A percentile compares a stretch with the other conserved stretches of the same genome.
These are phyloP conservation scores for Potamilus streckersoni DNA, from an alignment of 1,140 invertebrate genomes.

Conservation along the genomic window DNA sequence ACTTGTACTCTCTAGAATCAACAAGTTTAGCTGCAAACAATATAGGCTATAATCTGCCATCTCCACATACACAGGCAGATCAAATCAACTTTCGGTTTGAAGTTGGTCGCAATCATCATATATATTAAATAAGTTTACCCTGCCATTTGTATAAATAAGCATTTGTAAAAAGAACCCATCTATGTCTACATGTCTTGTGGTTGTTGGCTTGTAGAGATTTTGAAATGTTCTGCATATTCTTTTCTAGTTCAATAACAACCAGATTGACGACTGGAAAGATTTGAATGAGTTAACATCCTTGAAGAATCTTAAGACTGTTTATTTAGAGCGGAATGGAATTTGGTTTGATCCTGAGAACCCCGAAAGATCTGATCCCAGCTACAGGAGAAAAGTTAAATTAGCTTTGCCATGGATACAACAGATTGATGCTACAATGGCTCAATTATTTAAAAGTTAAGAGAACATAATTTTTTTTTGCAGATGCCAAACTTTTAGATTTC, in stretches of 20 bases:
- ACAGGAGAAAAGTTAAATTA: conserved; percentile 92
- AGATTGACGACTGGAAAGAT: conserved; percentile 86
- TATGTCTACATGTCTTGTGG: no score
- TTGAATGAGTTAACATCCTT: conserved; percentile 82
- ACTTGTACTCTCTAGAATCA: no score
- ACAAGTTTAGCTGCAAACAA: no score
- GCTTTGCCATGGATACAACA: conserved; percentile 87
- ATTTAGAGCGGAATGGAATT: conserved; percentile 85
- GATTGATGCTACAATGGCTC: conserved; percentile 87
- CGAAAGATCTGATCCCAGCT: conserved; percentile 79
- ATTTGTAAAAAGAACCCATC: no score
- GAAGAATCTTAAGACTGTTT: conserved; percentile 87
- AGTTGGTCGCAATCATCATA: no score
- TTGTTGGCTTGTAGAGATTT: neutral
- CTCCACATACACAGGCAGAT: no score
- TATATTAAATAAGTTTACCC: no score
- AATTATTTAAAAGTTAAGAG: neutral
- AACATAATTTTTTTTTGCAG: no score
- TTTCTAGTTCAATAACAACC: conserved; percentile 92
- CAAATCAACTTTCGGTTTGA: no score
- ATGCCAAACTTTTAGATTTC: no score
- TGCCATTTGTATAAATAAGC: no score
- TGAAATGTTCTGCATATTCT: conserved; percentile 26
- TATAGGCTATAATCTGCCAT: no score
- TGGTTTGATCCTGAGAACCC: neutral